Evolutionary conservation across 2,888 invertebrate species (phyloP), one percentile per base, ranked within the genome.

Genomic region (Agrotis segetum): DNA sequence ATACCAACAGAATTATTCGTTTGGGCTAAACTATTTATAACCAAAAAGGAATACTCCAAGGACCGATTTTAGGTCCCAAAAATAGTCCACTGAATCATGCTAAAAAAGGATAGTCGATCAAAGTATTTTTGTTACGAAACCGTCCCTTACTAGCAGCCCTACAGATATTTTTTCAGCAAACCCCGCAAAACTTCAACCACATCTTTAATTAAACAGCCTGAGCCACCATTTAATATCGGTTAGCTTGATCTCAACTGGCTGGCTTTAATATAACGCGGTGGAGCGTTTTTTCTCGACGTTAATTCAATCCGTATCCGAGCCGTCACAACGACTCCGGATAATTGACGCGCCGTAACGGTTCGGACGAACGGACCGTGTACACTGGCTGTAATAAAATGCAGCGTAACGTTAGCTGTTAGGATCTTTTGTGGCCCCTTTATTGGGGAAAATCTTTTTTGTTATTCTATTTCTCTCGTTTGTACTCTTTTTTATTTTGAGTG

Each of bases 261-360:
- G 83, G 69, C 83, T 72, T 77, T 83, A 79, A 77, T 85, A 75
- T 83, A 73, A 81, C 67, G 67, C 49, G 68, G 71, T 72, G 60
- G 77, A 70, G 73, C 71, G 77, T 84, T 85, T 86, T 85, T 87
- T 82, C 81, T 76, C 75, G 72, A 76, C 80, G 81, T 81, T 87
- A 87, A 87, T 87, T 85, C 84, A 87, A 87, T 87, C 79, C 85
- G 81, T 82, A 87, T 82, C 88, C 74, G 75, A 74, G 67, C 79
- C 85, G 82, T 85, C 82, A 85, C 84, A 75, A 75, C 70, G 81
- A 74, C 80, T 74, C 66, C 67, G 71, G 82, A 85, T 87, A 87
- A 87, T 87, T 87, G 86, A 84, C 85, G 78, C 77, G 75, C 67
- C 71, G 75, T 71, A 75, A 83, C 76, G 78, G 74, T 67, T 62